These are phyloP conservation scores for Lepidonotus clava DNA, from an alignment of 2,888 invertebrate species.

Conservation along the genomic window DNA sequence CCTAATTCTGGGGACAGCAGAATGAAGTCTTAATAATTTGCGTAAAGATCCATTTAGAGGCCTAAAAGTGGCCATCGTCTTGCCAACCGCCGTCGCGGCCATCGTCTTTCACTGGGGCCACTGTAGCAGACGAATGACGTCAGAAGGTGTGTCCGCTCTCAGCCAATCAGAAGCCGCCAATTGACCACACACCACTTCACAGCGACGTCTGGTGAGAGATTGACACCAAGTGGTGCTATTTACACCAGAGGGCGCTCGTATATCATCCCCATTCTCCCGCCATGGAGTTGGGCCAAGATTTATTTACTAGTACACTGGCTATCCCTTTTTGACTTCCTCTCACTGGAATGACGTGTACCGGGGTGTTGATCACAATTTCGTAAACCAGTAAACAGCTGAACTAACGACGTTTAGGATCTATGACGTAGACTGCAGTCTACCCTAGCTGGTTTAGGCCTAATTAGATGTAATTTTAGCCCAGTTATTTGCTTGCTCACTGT, in stretches of 20 bases:
- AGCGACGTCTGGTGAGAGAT: background rate
- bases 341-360: too few species aligned
- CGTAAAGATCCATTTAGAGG: conserved; percentile 8
- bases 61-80: background rate
- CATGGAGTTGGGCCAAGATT: background rate
- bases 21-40: background rate
- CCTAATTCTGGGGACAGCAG: background rate
- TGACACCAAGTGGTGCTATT: background rate
- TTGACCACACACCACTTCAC: background rate
- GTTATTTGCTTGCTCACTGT: too few species aligned
- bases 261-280: too few species aligned
- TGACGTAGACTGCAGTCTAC: too few species aligned
- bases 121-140: background rate
- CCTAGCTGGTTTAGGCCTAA: too few species aligned
- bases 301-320: too few species aligned
- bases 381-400: too few species aligned
- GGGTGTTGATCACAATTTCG: too few species aligned
- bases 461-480: too few species aligned
- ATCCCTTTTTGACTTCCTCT: too few species aligned
- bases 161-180: background rate
- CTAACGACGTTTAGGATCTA: too few species aligned
- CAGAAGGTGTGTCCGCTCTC: conserved; percentile 19
- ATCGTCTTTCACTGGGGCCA: background rate
- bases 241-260: background rate
- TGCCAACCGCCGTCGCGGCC: background rate